These are phyloP conservation scores for Sorex fumeus DNA, from an alignment of 2,113 vertebrate species.

Conservation along the genomic window DNA sequence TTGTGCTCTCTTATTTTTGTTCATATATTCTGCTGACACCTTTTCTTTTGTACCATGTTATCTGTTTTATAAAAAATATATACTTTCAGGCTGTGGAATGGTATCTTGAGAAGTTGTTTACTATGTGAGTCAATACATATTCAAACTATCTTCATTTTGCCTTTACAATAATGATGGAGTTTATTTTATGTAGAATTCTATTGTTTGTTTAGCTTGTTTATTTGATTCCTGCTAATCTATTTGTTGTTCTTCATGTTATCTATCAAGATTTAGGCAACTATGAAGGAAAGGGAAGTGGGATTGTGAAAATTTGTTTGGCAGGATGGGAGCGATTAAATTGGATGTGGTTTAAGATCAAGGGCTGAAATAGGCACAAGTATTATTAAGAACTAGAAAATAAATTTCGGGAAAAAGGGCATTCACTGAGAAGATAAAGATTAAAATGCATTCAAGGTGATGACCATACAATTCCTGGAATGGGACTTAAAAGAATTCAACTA, in stretches of 20 bases:
- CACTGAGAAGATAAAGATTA: no score
- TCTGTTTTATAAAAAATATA: background rate
- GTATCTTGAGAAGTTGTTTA: conserved; percentile 1
- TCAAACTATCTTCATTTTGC: conserved; percentile 42
- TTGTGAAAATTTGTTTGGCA: background rate
- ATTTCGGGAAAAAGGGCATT: background rate
- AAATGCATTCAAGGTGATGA: background rate
- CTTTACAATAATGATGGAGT: conserved; percentile 30
- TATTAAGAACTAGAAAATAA: background rate
- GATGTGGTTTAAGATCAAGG: conserved; percentile 5
- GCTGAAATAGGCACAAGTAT: background rate
- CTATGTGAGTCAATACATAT: background rate
- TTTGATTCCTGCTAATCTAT: conserved; percentile 48
- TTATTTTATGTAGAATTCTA: conserved; percentile 39
- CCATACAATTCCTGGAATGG: background rate
- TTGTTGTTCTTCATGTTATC: background rate
- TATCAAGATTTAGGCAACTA: conserved; percentile 27
- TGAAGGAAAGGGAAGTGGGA: background rate
- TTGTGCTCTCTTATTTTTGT: background rate
- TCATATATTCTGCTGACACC: background rate
- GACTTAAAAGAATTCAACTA: background rate
- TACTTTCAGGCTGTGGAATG: background rate
- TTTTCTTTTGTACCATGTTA: background rate
- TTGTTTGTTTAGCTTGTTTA: conserved; percentile 62
- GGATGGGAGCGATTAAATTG: background rate